A percentile compares a stretch with the other conserved stretches of the same genome.
These are phyloP conservation scores for Poeciliopsis prolifica DNA, from an alignment of 2,113 vertebrate genomes.

Conservation along the genomic window DNA sequence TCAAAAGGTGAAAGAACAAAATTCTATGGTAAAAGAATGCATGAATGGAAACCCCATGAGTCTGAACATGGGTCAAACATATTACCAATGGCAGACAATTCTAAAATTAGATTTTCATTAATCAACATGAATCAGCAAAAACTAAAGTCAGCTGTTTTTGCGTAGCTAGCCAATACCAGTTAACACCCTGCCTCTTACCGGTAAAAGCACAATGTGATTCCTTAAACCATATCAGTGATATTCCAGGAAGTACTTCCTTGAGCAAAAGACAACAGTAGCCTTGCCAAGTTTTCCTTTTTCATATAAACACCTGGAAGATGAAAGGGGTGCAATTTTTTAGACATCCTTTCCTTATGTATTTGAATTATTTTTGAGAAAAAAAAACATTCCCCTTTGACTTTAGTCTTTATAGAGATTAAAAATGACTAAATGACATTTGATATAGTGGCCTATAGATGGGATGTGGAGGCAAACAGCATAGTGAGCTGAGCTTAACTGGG, in stretches of 20 bases:
- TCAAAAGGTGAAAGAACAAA: background rate
- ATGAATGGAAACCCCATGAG: background rate
- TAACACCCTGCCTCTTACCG: background rate
- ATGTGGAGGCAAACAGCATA: slow-evolving; percentile 16
- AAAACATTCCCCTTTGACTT: background rate
- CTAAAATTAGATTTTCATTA: no score
- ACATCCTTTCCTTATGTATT: background rate
- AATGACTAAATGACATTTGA: background rate
- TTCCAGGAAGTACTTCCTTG: slow-evolving; percentile 50
- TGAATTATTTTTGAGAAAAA: background rate
- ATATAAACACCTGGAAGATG: background rate
- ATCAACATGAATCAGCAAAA: background rate
- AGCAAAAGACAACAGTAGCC: background rate
- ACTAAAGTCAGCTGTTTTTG: background rate
- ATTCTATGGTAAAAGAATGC: background rate
- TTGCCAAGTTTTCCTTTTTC: background rate
- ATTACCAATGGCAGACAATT: background rate
- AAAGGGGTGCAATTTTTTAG: background rate
- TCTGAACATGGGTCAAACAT: slow-evolving; percentile 1
- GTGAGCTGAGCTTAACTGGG: background rate
- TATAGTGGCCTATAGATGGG: slow-evolving; percentile 22
- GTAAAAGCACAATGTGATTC: slow-evolving; percentile 8
- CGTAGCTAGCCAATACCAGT: background rate
- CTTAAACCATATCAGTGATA: slow-evolving; percentile 1
- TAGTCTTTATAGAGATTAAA: background rate